Evolutionary conservation across 2,888 invertebrate genomes (phyloP).

Genomic region (Cerceris rybyensis): DNA sequence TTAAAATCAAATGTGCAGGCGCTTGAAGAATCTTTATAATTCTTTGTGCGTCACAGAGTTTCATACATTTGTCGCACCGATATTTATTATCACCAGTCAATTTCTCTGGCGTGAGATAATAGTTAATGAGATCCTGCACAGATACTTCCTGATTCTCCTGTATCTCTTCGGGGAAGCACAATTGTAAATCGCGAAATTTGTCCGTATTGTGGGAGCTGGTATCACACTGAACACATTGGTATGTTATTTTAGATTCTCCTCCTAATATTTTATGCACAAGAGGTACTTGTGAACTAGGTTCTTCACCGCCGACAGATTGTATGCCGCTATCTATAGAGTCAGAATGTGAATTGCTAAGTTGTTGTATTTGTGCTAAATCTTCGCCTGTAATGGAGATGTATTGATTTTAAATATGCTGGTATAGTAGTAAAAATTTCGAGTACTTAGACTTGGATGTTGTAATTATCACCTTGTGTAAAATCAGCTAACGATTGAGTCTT

Average conservation of each 20-base stretch:
- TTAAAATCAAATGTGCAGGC: slow-evolving; percentile 90
- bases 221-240: slow-evolving; percentile 89
- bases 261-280: slow-evolving; percentile 89
- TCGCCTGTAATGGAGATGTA: slow-evolving; percentile 66
- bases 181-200: slow-evolving; percentile 90
- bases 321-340: slow-evolving; percentile 81
- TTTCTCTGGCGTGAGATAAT: slow-evolving; percentile 90
- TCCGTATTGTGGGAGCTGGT: slow-evolving; percentile 89
- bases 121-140: slow-evolving; percentile 90
- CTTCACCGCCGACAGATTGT: slow-evolving; percentile 80
- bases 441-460: neutral
- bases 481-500: slow-evolving; percentile 79
- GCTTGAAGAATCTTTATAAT: slow-evolving; percentile 87
- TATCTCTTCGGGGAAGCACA: slow-evolving; percentile 87
- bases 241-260: slow-evolving; percentile 89
- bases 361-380: slow-evolving; percentile 74
- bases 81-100: slow-evolving; percentile 92
- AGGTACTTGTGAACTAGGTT: slow-evolving; percentile 71
- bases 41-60: slow-evolving; percentile 90
- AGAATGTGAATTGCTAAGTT: slow-evolving; percentile 78
- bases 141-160: slow-evolving; percentile 83
- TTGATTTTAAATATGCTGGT: neutral
- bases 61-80: slow-evolving; percentile 89
- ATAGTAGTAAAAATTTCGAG: neutral
- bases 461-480: slow-evolving; percentile 74